Base-by-base conservation (phyloP, 2,113 vertebrate species). In the Porphyrio hochstetteri region DNA sequence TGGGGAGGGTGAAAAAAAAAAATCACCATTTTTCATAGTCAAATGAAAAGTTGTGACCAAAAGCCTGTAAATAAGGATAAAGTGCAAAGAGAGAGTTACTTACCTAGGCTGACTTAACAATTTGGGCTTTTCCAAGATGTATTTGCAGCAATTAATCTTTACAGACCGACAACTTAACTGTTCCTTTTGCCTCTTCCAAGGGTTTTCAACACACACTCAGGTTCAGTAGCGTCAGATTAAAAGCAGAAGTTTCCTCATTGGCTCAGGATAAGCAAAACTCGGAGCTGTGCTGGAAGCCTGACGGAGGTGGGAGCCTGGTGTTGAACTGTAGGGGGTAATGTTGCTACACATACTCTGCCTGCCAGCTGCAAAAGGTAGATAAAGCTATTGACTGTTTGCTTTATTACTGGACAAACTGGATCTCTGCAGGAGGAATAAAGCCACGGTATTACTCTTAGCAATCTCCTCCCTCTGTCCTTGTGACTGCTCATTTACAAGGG, bases 241-340 rank as follows among this genome's bases (percentile, higher is more conserved):
- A 82, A 18, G 14, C 31, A 72, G 52, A 46, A 20, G 9, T 63
- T 88, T 50, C 13, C 36, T 72, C 28, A 0, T 36, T 63, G 28
- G 25, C 16, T 90, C 75, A 63, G 76, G 29, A 44, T 18, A 31
- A 87, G 35, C 15, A 81, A 53, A 78, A 13, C 7, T 9, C 6
- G 1, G 63, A 35, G 61, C 60, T 2, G 4, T 70, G 69, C 33
- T 0, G 1, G 33, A 78, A 52, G 40, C n/a, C n/a, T 3, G 11
- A 33, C n/a, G 55, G 56, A 78, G 48, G 80, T 82, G 90, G 77
- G 91, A 96, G 4, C 24, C 65, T 68, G 3, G 20, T 12, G 78
- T 38, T 91, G 96, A 42, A 95, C 96, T 97, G 96, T 96, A 97
- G 97, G 96, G 96, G 97, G 97, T 90, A 96, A 95, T 97, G 92